Conservation (phyloP, 2,888 invertebrate species). For the Netelia inedita region DNA sequence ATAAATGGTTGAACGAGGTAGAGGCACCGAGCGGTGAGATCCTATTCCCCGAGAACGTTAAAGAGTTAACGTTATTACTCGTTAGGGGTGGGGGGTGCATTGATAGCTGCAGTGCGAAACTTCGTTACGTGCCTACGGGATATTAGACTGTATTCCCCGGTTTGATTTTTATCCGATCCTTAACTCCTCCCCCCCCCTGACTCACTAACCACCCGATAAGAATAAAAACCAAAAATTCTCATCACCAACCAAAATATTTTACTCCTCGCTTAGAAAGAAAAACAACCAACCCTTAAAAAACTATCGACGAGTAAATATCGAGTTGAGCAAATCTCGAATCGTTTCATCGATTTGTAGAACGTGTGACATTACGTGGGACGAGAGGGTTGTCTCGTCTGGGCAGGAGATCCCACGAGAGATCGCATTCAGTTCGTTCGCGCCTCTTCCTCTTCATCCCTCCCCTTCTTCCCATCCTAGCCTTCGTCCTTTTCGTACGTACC, state of each 20-base stretch:
- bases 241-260: too few relatives aligned
- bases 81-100: slow-evolving; percentile 2
- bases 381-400: too few relatives aligned
- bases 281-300: too few relatives aligned
- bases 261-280: too few relatives aligned
- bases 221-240: too few relatives aligned
- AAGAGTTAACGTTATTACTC: slow-evolving; percentile 45
- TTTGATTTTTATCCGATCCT: slow-evolving; percentile 11
- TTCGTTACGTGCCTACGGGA: slow-evolving; percentile 24
- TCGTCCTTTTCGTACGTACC: background rate
- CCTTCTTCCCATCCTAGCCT: background rate
- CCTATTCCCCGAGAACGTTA: slow-evolving; percentile 29
- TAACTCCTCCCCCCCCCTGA: background rate
- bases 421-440: background rate
- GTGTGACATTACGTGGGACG: too few relatives aligned
- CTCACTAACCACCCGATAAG: too few relatives aligned
- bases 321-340: too few relatives aligned
- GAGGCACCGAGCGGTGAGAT: background rate
- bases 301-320: too few relatives aligned
- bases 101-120: slow-evolving; percentile 31
- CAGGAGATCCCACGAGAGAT: background rate
- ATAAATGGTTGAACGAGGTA: slow-evolving; percentile 44
- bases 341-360: too few relatives aligned
- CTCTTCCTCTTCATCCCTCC: background rate
- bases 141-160: background rate